Evolutionary conservation across 2,113 vertebrate species (phyloP).

Genomic region (Takifugu flavidus): DNA sequence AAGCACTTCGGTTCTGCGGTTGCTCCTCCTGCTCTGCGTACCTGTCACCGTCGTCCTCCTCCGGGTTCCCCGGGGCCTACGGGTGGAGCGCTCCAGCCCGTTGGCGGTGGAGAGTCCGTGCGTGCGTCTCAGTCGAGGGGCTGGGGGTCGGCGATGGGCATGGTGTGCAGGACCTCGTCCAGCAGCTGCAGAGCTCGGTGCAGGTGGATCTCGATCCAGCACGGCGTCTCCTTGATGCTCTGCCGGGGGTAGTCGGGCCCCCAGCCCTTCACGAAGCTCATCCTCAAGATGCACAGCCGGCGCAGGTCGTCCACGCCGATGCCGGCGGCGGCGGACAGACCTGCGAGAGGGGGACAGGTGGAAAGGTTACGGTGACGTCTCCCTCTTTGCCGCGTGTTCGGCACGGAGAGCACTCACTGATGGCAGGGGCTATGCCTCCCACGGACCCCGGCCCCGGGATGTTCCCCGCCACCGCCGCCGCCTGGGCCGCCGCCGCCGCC

Average conservation of each 20-base stretch:
- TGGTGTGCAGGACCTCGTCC: slow-evolving; percentile 97
- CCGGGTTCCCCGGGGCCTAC: slow-evolving; percentile 19
- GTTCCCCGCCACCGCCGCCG: slow-evolving; percentile 92
- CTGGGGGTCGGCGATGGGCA: slow-evolving; percentile 97
- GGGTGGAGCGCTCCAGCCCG: slow-evolving; percentile 31
- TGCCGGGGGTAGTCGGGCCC: slow-evolving; percentile 94
- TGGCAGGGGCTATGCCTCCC: slow-evolving; percentile 94
- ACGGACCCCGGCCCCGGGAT: slow-evolving; percentile 95
- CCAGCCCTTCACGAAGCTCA: slow-evolving; percentile 99
- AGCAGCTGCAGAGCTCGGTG: slow-evolving; percentile 95
- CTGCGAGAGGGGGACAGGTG: slow-evolving; percentile 50
- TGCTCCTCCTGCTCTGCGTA: slow-evolving; percentile 26
- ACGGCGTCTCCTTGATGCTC: slow-evolving; percentile 97
- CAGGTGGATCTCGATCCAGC: slow-evolving; percentile 97
- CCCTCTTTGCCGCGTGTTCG: too few species aligned
- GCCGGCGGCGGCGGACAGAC: slow-evolving; percentile 91
- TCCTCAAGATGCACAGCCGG: slow-evolving; percentile 91
- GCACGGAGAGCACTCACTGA: slow-evolving; percentile 81
- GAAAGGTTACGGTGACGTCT: neutral
- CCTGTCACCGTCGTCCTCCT: slow-evolving; percentile 38
- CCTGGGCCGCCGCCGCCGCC: slow-evolving; percentile 91
- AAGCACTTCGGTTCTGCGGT: slow-evolving; percentile 6
- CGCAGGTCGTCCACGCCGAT: slow-evolving; percentile 95
- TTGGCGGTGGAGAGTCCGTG: slow-evolving; percentile 17
- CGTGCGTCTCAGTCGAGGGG: slow-evolving; percentile 84